Evolutionary conservation across 1,140 invertebrate genomes (phyloP).

Genomic region (Brachionus sp.): DNA sequence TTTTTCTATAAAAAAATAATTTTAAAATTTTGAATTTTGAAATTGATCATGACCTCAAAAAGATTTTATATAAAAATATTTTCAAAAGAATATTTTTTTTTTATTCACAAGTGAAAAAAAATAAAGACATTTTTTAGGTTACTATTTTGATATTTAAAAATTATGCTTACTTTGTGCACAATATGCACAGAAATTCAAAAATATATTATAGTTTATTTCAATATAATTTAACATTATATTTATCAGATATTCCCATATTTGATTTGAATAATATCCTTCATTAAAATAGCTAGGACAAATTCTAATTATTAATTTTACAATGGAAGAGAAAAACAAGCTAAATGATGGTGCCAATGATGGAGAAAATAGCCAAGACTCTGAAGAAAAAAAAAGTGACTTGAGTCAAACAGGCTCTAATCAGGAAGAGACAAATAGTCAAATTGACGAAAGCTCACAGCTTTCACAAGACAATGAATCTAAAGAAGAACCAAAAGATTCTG

Average conservation of each 20-base stretch:
- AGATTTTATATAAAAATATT: no score
- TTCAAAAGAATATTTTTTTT: no score
- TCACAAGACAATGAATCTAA: not conserved
- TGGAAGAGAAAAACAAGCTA: not conserved
- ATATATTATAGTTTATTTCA: not conserved
- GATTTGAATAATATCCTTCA: not conserved
- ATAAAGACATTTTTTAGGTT: slow-evolving; percentile 69
- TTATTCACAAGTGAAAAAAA: no score
- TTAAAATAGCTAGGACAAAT: not conserved
- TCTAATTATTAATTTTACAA: not conserved
- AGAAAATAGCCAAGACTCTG: not conserved
- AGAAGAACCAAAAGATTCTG: not conserved
- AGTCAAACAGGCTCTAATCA: not conserved
- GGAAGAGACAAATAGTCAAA: not conserved
- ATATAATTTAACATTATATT: slow-evolving; percentile 13
- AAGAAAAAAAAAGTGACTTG: not conserved
- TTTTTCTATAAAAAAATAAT: no score
- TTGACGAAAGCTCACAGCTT: not conserved
- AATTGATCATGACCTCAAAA: no score
- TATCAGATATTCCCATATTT: not conserved
- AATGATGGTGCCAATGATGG: not conserved
- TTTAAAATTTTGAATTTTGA: no score
- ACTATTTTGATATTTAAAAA: slow-evolving; percentile 64
- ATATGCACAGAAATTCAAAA: not conserved
- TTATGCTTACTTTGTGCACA: slow-evolving; percentile 52